Percentiles rank a stretch among this genome's conserved stretches.
Conservation (phyloP, 2,888 invertebrate genomes). For the Drosophila putrida region DNA sequence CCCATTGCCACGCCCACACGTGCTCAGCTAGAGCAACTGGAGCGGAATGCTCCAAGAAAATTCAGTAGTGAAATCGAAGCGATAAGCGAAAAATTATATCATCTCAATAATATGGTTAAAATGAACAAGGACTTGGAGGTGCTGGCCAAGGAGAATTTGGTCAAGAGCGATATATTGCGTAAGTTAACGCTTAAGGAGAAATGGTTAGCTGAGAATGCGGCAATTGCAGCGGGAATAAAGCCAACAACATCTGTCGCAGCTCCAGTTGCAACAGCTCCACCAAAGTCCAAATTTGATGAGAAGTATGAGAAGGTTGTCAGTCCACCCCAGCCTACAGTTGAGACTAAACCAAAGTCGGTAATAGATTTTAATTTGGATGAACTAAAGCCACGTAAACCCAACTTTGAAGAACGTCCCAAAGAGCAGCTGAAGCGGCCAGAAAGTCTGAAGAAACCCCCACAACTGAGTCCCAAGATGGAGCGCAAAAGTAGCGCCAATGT, state of each 20-base stretch:
- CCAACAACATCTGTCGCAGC: constrained; percentile 1
- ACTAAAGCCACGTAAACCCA: constrained; percentile 65
- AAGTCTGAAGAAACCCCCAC: constrained; percentile 40
- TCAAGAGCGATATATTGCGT: constrained; percentile 84
- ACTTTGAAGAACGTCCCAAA: constrained; percentile 68
- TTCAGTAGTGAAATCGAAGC: constrained; percentile 84
- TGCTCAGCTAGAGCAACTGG: constrained; percentile 83
- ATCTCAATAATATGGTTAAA: constrained; percentile 84
- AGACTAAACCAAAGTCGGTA: constrained; percentile 57
- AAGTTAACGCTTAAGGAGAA: constrained; percentile 85
- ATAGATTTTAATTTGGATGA: constrained; percentile 62
- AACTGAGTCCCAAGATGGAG: constrained; percentile 54
- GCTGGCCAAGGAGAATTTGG: constrained; percentile 84
- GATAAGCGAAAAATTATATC: constrained; percentile 84
- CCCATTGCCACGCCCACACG: constrained; percentile 57
- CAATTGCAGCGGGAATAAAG: constrained; percentile 67
- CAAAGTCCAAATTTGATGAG: constrained; percentile 77
- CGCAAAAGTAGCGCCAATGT: constrained; percentile 61
- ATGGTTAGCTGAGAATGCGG: constrained; percentile 83
- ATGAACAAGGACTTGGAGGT: constrained; percentile 84
- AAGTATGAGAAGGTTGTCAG: constrained; percentile 68
- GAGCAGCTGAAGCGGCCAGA: constrained; percentile 58
- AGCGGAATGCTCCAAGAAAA: constrained; percentile 79
- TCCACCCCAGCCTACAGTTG: constrained; percentile 14
- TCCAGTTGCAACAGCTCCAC: constrained; percentile 9